These are phyloP conservation scores for Oceanodroma leucorhoa DNA, from an alignment of 2,797 vertebrate species.

Conservation along the genomic window DNA sequence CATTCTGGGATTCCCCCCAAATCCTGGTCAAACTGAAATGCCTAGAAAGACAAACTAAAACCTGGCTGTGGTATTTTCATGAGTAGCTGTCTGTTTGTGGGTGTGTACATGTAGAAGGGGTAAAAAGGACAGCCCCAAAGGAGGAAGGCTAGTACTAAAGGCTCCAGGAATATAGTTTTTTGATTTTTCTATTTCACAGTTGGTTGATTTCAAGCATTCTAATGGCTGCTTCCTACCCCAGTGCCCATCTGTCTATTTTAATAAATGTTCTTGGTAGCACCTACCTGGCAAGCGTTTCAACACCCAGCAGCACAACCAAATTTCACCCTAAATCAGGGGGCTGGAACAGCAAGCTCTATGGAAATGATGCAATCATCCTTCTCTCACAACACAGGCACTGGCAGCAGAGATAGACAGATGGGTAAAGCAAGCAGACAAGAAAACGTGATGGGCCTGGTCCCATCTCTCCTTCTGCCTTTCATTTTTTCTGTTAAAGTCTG, in stretches of 20 bases:
- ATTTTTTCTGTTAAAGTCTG: neutral
- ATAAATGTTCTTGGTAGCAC: constrained; percentile 66
- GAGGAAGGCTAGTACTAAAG: constrained; percentile 20
- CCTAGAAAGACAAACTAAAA: neutral
- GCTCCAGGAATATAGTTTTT: constrained; percentile 53
- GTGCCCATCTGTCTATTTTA: constrained; percentile 54
- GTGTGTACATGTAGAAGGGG: neutral
- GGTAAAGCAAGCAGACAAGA: neutral
- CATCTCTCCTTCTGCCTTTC: neutral
- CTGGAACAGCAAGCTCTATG: neutral
- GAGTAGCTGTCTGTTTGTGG: neutral
- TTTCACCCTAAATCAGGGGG: constrained; percentile 17
- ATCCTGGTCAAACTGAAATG: neutral
- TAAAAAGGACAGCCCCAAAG: neutral
- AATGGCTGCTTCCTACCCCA: constrained; percentile 48
- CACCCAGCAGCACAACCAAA: constrained; percentile 19
- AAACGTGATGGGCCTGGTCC: neutral
- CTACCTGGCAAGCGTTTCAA: constrained; percentile 8
- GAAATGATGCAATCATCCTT: constrained; percentile 24
- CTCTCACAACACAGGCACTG: constrained; percentile 7
- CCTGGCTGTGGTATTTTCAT: neutral
- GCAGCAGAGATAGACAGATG: constrained; percentile 45
- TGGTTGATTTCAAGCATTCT: constrained; percentile 66
- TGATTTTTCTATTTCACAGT: constrained; percentile 74
- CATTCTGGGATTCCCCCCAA: neutral